Base-by-base conservation (phyloP, 2,888 invertebrate genomes). In the Flabesymbios commensalis region DNA sequence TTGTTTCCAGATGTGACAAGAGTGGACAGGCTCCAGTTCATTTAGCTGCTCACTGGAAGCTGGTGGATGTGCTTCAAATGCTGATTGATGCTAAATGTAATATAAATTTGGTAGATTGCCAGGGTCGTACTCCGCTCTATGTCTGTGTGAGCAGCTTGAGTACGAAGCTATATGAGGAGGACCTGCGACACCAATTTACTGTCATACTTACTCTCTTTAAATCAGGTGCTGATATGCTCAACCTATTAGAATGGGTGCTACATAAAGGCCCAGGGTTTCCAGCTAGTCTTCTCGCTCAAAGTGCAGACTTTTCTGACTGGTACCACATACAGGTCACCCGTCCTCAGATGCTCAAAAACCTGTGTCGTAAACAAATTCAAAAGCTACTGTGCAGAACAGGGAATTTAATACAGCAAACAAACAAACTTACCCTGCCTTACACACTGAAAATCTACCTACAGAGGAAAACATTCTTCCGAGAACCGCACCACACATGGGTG, bases 141-240 rank as follows among this genome's bases (percentile, higher is more conserved):
- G 75, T 80, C 31, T 79, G 78, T 68, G 79, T 81, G 10, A 77
- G 78, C 63, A 79, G 79, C 3, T 72, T 81, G 31, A 79, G 78
- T 64, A 79, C 79, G 1, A 78, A 77, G 28, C 74, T 81, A n/a
- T 81, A 80, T 68, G 75, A 75, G 36, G 81, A 79, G 60, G 81
- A 81, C 64, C 69, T 81, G 52, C 77, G 77, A 49, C 78, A 79
- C 64, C 78, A 79, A 71, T 73, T 81, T 3, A 75, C 77, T 3
- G 77, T 77, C 61, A 76, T 78, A 29, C 72, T 78, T 58, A 71
- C 78, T 14, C 69, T 83, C 65, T 78, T 76, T 63, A 68, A 74
- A 53, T 75, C 78, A 31, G 78, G 80, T 56, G 81, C 82, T 69
- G 83, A 83, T 72, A 80, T 81, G 79, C 73, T 83, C 39, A 82